Evolutionary conservation across 2,888 invertebrate species (phyloP), one percentile per base, ranked within the genome.

Genomic region (Rotaria socialis): DNA sequence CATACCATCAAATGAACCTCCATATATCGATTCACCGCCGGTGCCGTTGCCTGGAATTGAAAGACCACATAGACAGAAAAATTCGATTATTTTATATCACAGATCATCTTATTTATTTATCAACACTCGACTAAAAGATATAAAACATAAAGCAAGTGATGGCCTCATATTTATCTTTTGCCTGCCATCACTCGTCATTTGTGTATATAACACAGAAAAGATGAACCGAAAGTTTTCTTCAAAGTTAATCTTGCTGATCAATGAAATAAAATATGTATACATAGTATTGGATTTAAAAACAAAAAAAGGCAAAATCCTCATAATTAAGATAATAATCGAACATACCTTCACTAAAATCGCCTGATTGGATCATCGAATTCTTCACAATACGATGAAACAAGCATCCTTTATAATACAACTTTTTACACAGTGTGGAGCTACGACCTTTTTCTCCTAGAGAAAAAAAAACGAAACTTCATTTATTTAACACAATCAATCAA

Each of bases 21-120:
- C 98, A 92, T 96, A 98, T 89, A 99, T 96, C 22, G 97, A 97
- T 92, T 98, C 98, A 19, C 99, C 98, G 43, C 98, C 97, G 86
- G 96, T 97, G 19, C 98, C 99, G 93, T 98, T 97, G 85, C 95
- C 95, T 92, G 67, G 67, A 67, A 67, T 35, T 67, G 19, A 67
- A 67, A 67, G 67, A 67, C 67, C 67, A 67, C 19, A 35, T 27
- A 27, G 67, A 67, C 67, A 67, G 67, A 67, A 67, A 67, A 67
- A 67, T 41, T 67, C 35, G 67, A 16, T 41, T 67, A 67, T 67
- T 41, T 14, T 10, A 35, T 47, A 84, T 47, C 84, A 84, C 84
- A 84, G 47, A 84, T 84, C 41, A 80, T 43, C 80, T 47, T 52
- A 55, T 24, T 4, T 47, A 80, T 47, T 47, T 43, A n/a, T 85